A percentile compares a stretch with the other conserved stretches of the same genome.
Evolutionary conservation across 53 echinoderm and acorn worm genomes (phyloP).

Genomic region (Antedon mediterranea): DNA sequence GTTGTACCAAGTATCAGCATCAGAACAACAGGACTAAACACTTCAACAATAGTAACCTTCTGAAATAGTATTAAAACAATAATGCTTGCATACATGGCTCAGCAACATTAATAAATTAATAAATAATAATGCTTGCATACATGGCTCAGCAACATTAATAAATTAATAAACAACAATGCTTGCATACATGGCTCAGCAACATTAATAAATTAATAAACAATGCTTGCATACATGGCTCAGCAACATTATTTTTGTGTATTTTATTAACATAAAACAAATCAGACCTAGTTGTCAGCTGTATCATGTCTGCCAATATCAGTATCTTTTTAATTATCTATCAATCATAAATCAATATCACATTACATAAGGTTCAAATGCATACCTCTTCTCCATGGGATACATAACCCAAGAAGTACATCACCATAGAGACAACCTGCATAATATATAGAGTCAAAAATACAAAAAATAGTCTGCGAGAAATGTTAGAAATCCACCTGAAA

Average conservation of each 20-base stretch:
- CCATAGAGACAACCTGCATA: slow-evolving; percentile 38
- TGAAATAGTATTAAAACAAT: slow-evolving; percentile 40
- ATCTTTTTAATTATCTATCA: neutral
- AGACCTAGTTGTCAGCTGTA: too few species aligned
- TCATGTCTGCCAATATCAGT: neutral
- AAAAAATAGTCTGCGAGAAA: slow-evolving; percentile 40
- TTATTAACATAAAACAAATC: too few species aligned
- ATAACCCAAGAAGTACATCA: slow-evolving; percentile 22
- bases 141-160: too few species aligned
- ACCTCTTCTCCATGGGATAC: neutral
- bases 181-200: too few species aligned
- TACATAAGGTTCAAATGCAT: too few species aligned
- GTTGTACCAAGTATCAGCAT: slow-evolving; percentile 76
- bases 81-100: too few species aligned
- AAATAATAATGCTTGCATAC: neutral
- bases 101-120: too few species aligned
- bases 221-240: too few species aligned
- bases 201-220: too few species aligned
- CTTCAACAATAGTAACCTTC: too few species aligned
- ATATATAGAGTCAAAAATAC: slow-evolving; percentile 49
- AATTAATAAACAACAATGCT: too few species aligned
- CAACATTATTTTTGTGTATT: too few species aligned
- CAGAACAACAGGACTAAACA: slow-evolving; percentile 59
- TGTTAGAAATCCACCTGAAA: slow-evolving; percentile 65
- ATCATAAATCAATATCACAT: neutral